A percentile compares a stretch with the other conserved stretches of the same genome.
Evolutionary conservation across 2,888 invertebrate genomes (phyloP).

Genomic region (Rotaria sp.): DNA sequence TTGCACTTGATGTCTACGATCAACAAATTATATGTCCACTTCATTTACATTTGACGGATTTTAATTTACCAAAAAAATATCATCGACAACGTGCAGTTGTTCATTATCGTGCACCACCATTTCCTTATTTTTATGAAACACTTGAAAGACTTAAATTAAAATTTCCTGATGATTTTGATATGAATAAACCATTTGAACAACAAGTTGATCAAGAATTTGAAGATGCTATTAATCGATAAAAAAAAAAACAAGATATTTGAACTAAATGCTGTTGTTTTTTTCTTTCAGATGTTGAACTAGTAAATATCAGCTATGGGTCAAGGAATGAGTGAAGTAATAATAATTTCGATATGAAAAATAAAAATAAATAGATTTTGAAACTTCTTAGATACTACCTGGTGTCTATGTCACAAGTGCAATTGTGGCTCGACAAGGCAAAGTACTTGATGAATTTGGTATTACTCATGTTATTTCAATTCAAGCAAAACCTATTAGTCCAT

Average conservation of each 20-base stretch:
- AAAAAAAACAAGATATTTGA: not conserved
- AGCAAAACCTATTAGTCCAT: not conserved
- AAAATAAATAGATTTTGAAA: not conserved
- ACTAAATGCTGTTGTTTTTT: not conserved
- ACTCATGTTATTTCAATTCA: constrained; percentile 25
- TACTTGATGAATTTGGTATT: constrained; percentile 16
- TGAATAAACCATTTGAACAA: not conserved
- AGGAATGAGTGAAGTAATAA: not conserved
- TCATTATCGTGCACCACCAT: constrained; percentile 3
- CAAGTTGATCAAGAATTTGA: not conserved
- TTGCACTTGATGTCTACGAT: not conserved
- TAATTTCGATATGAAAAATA: not conserved
- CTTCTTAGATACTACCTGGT: not conserved
- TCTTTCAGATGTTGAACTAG: not conserved
- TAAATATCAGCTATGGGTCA: not conserved
- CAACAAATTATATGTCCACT: not conserved
- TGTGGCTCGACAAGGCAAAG: not conserved
- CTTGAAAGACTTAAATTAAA: not conserved
- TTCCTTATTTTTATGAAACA: constrained; percentile 25
- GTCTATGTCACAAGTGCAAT: constrained; percentile 5
- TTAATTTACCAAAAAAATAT: constrained; percentile 16
- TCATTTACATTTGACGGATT: constrained; percentile 9
- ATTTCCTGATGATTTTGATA: not conserved
- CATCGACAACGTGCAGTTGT: not conserved
- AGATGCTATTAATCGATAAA: not conserved